Evolutionary conservation across 2,797 vertebrate species (phyloP).

Genomic region (Argentina silus): DNA sequence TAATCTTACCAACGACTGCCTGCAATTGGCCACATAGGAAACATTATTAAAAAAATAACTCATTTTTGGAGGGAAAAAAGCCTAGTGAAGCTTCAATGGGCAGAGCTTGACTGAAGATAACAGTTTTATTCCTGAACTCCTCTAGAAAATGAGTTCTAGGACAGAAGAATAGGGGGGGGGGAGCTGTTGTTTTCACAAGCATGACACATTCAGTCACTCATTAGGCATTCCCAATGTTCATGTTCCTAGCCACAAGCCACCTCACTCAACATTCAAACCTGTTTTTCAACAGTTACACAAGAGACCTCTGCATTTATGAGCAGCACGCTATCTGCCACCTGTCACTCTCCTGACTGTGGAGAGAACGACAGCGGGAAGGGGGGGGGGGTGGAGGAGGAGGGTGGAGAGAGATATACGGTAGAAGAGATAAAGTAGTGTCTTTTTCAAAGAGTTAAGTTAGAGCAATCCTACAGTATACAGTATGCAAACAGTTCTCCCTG

Average conservation of each 20-base stretch:
- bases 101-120: not conserved
- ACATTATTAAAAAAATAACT: not conserved
- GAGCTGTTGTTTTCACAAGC: conserved; percentile 45
- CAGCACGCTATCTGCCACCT: conserved; percentile 25
- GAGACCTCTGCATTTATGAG: conserved; percentile 16
- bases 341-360: not conserved
- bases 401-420: not conserved
- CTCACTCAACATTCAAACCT: conserved; percentile 61
- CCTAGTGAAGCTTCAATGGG: not conserved
- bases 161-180: conserved; percentile 5
- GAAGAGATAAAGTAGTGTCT: not conserved
- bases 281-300: conserved; percentile 65
- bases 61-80: not conserved
- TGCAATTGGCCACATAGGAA: not conserved
- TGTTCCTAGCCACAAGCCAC: conserved; percentile 17
- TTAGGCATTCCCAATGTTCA: conserved; percentile 55
- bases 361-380: not conserved
- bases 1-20: conserved; percentile 19
- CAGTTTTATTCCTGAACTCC: conserved; percentile 13
- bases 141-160: conserved; percentile 14
- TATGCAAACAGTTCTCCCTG: too few species aligned
- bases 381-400: not conserved
- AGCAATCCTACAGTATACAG: too few species aligned
- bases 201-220: conserved; percentile 32
- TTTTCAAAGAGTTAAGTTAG: too few species aligned